Percentiles rank a stretch among this genome's conserved stretches.
Conservation (phyloP, 2,797 vertebrate genomes). For the Diceros bicornis region DNA sequence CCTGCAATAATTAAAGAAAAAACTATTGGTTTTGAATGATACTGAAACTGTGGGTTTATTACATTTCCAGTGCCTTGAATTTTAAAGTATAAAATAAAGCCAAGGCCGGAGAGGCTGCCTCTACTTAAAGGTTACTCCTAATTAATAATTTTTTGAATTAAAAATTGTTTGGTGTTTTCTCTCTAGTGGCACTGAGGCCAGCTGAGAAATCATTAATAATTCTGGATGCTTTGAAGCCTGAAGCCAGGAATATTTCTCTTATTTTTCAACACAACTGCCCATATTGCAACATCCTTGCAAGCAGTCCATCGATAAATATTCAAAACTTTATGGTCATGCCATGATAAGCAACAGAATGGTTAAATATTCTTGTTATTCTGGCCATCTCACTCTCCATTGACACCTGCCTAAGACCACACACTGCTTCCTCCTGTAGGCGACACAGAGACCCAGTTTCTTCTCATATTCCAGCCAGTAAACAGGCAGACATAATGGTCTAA, state of each 20-base stretch:
- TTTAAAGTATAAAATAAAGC: conserved; percentile 60
- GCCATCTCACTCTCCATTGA: neutral
- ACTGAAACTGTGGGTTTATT: conserved; percentile 56
- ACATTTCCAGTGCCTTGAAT: conserved; percentile 31
- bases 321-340: neutral
- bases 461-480: neutral
- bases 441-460: neutral
- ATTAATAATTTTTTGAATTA: conserved; percentile 66
- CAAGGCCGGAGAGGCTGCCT: conserved; percentile 26
- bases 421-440: neutral
- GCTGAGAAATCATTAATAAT: conserved; percentile 51
- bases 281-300: conserved; percentile 15
- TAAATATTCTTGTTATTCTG: neutral
- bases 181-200: neutral
- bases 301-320: conserved; percentile 36
- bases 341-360: neutral
- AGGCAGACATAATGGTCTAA: neutral
- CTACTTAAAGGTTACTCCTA: conserved; percentile 52
- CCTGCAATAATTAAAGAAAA: conserved; percentile 68
- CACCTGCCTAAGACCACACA: neutral
- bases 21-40: conserved; percentile 48
- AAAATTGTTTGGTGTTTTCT: conserved; percentile 65
- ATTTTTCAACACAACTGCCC: conserved; percentile 14
- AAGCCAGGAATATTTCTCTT: conserved; percentile 3
- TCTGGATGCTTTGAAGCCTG: conserved; percentile 16